Percentiles rank a stretch among this genome's conserved stretches.
Evolutionary conservation across 1,140 invertebrate genomes (phyloP).

Genomic region (Gerris buenoi): DNA sequence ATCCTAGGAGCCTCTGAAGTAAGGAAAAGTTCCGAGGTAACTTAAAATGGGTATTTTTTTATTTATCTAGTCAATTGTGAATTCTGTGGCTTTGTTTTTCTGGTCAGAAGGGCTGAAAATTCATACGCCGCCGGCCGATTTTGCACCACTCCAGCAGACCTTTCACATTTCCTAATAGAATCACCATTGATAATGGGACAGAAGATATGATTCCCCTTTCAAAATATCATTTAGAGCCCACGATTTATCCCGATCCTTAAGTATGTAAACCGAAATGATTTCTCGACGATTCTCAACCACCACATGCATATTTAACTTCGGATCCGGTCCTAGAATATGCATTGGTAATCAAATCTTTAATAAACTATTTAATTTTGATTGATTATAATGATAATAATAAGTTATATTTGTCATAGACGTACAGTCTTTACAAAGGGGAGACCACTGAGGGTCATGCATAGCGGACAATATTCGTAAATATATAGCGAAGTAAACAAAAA

Average conservation of each 20-base stretch:
- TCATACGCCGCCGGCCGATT: not conserved
- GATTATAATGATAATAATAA: too few relatives aligned
- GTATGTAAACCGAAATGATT: not conserved
- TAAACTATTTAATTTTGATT: too few relatives aligned
- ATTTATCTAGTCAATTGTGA: not conserved
- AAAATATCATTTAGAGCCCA: not conserved
- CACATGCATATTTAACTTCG: not conserved
- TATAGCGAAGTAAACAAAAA: too few relatives aligned
- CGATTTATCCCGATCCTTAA: not conserved
- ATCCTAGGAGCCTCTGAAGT: not conserved
- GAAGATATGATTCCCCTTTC: not conserved
- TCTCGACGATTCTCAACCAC: not conserved
- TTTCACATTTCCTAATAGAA: not conserved
- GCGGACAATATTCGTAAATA: too few relatives aligned
- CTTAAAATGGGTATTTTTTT: not conserved
- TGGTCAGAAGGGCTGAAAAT: not conserved
- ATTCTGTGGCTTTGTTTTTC: not conserved
- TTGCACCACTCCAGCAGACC: not conserved
- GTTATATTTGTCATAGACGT: too few relatives aligned
- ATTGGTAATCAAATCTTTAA: too few relatives aligned
- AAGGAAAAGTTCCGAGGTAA: not conserved
- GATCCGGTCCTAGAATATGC: not conserved
- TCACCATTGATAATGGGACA: not conserved
- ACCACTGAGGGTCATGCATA: too few relatives aligned
- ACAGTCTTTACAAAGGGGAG: too few relatives aligned